Conservation (phyloP, 2,113 vertebrate species). For the Centropus bengalensis region DNA sequence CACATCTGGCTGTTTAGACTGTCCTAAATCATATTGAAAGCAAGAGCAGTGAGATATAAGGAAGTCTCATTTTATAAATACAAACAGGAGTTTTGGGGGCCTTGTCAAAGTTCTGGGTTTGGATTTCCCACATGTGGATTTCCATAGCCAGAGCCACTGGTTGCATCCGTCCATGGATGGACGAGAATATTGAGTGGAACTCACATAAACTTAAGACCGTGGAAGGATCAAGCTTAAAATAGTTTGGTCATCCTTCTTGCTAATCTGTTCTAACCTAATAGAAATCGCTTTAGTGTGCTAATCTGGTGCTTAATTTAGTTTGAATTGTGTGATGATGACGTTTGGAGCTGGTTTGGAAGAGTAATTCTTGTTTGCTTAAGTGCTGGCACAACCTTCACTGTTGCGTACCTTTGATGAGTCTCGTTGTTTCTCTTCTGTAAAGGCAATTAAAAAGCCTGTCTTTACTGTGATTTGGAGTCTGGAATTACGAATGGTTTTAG, state of each 20-base stretch:
- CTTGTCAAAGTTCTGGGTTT: background rate
- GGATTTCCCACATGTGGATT: background rate
- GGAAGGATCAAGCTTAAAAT: slow-evolving; percentile 32
- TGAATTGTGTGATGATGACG: background rate
- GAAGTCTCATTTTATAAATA: background rate
- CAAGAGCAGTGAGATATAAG: background rate
- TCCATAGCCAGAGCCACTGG: background rate
- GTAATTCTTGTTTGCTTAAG: background rate
- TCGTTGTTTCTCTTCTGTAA: background rate
- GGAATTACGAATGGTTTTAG: background rate
- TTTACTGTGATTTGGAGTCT: background rate
- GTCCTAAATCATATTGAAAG: background rate
- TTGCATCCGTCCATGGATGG: accelerated
- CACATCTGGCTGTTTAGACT: background rate
- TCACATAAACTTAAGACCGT: background rate
- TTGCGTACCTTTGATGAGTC: background rate
- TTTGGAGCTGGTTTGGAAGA: background rate
- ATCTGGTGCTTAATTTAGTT: slow-evolving; percentile 43
- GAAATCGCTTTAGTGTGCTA: background rate
- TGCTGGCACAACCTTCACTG: background rate
- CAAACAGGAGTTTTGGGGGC: background rate
- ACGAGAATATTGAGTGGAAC: background rate
- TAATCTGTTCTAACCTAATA: background rate
- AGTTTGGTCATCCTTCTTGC: slow-evolving; percentile 12
- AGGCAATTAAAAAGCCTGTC: background rate